A percentile compares a stretch with the other conserved stretches of the same genome.
phyloP scores from a whole-genome alignment of 2,113 vertebrate species.

The Ageneiosus marmoratus region DNA sequence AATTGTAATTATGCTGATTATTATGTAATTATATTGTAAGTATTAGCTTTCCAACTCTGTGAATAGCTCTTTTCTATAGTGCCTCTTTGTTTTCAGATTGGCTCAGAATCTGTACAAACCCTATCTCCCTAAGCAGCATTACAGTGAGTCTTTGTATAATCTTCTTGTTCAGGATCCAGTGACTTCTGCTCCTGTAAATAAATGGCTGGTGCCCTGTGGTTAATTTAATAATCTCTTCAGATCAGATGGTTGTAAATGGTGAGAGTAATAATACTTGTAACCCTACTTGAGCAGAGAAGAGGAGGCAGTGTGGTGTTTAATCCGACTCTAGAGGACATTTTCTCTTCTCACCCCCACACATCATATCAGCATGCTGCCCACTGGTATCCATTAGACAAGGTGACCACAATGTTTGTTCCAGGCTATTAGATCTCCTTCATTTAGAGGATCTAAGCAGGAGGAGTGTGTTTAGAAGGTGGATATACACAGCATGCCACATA shows the following conservation, averaged over 20 bases:
- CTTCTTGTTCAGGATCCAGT: slow-evolving; percentile 61
- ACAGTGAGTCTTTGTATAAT: slow-evolving; percentile 58
- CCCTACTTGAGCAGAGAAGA: slow-evolving; percentile 65
- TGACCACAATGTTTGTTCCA: slow-evolving; percentile 72
- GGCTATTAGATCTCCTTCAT: slow-evolving; percentile 63
- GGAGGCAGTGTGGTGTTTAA: slow-evolving; percentile 67
- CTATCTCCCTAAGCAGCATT: slow-evolving; percentile 53
- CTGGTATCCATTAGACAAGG: slow-evolving; percentile 74
- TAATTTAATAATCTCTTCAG: slow-evolving; percentile 76
- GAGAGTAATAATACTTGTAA: slow-evolving; percentile 71
- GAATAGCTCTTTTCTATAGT: too few relatives aligned
- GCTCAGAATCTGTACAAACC: slow-evolving; percentile 57
- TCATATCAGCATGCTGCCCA: slow-evolving; percentile 69
- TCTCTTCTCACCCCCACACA: slow-evolving; percentile 59
- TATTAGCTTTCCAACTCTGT: too few relatives aligned
- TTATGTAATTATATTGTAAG: neutral
- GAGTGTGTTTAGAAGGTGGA: slow-evolving; percentile 76
- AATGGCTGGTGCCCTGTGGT: slow-evolving; percentile 73
- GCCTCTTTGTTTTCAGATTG: too few relatives aligned
- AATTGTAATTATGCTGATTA: neutral
- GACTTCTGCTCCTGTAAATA: slow-evolving; percentile 70
- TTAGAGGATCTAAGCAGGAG: slow-evolving; percentile 61
- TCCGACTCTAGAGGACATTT: slow-evolving; percentile 60
- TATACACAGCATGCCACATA: slow-evolving; percentile 66
- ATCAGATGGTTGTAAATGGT: slow-evolving; percentile 70